A percentile compares a stretch with the other conserved stretches of the same genome.
Evolutionary conservation across 2,888 invertebrate genomes (phyloP).

Genomic region (Troglohyphantes excavatus): DNA sequence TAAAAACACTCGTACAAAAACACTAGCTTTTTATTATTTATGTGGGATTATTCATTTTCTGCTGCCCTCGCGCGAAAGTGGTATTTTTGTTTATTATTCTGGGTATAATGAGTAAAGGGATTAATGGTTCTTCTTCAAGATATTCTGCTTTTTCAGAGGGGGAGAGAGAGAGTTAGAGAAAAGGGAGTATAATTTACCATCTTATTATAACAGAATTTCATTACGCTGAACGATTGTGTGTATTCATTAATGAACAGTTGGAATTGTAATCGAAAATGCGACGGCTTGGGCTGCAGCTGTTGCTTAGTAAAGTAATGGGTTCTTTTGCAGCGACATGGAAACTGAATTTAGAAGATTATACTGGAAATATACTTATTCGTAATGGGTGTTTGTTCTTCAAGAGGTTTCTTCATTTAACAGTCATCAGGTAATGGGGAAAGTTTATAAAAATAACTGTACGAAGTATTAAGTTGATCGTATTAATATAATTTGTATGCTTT

Average conservation of each 20-base stretch:
- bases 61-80: conserved; percentile 6
- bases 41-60: conserved; percentile 44
- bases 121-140: conserved; percentile 57
- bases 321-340: too few relatives aligned
- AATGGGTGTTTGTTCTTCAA: too few relatives aligned
- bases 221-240: conserved; percentile 36
- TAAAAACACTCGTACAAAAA: conserved; percentile 58
- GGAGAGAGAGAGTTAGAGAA: conserved; percentile 43
- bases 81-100: conserved; percentile 52
- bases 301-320: too few relatives aligned
- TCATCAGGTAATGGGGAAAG: too few relatives aligned
- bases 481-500: too few relatives aligned
- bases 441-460: too few relatives aligned
- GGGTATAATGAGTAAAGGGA: conserved; percentile 52
- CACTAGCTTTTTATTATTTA: conserved; percentile 20
- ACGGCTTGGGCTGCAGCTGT: not conserved
- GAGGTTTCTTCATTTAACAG: too few relatives aligned
- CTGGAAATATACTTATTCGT: too few relatives aligned
- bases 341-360: too few relatives aligned
- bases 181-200: conserved; percentile 46
- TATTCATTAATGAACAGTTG: conserved; percentile 19
- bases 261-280: conserved; percentile 12
- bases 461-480: too few relatives aligned
- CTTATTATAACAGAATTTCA: conserved; percentile 38
- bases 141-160: conserved; percentile 8